These are phyloP conservation scores for Agrotis segetum DNA, from an alignment of 2,888 invertebrate genomes.

Conservation along the genomic window DNA sequence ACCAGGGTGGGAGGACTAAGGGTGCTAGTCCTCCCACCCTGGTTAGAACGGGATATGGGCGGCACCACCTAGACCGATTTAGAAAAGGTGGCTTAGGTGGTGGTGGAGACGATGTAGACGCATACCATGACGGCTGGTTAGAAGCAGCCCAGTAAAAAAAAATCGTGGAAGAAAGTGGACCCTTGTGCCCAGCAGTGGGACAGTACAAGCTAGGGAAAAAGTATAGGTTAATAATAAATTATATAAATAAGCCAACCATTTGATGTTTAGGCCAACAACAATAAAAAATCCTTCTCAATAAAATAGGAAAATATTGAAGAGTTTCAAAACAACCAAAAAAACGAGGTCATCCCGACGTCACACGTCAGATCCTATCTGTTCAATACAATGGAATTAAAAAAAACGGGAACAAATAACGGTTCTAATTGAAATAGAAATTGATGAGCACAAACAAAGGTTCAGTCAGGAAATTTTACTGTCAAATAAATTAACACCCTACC, in stretches of 20 bases:
- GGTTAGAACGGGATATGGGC: too few species aligned
- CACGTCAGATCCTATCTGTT: constrained; percentile 5
- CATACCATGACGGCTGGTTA: too few species aligned
- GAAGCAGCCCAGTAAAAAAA: too few species aligned
- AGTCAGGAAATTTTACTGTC: background rate
- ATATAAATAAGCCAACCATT: background rate
- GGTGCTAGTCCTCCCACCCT: too few species aligned
- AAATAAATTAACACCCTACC: background rate
- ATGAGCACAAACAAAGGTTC: background rate
- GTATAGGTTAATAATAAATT: background rate
- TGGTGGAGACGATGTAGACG: too few species aligned
- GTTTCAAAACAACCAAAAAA: constrained; percentile 10
- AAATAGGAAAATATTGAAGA: background rate
- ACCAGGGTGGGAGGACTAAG: too few species aligned
- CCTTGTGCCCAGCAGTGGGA: too few species aligned
- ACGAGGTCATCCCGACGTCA: background rate
- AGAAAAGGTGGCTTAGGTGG: too few species aligned
- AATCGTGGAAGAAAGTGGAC: too few species aligned
- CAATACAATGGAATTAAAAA: constrained; percentile 21
- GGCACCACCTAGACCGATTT: too few species aligned
- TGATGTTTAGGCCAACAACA: background rate
- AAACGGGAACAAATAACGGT: constrained; percentile 1
- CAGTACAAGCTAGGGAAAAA: too few species aligned
- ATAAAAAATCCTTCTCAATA: background rate
- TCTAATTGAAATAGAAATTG: constrained; percentile 19